These are phyloP conservation scores for Nestor notabilis DNA, from an alignment of 2,113 vertebrate genomes.

Conservation along the genomic window DNA sequence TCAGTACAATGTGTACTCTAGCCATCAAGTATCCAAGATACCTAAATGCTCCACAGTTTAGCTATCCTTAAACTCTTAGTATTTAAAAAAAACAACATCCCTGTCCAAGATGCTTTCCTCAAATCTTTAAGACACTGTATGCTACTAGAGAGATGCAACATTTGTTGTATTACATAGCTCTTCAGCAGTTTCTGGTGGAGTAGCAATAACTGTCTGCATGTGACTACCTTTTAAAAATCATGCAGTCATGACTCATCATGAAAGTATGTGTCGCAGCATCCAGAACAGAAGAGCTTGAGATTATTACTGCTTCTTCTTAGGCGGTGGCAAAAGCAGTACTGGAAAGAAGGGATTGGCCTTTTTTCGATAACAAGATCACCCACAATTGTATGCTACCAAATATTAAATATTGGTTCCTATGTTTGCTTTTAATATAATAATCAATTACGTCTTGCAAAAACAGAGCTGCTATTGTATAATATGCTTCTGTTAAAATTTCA, in stretches of 20 bases:
- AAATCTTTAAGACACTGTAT: background rate
- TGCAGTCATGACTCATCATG: conserved; percentile 43
- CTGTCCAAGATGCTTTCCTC: background rate
- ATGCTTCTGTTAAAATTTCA: background rate
- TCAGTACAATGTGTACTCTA: background rate
- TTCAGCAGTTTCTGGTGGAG: background rate
- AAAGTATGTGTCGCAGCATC: background rate
- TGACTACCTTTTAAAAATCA: conserved; percentile 57
- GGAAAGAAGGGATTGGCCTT: background rate
- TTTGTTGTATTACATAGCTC: background rate
- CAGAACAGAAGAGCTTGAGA: background rate
- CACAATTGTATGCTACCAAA: background rate
- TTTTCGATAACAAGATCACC: background rate
- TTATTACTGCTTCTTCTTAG: background rate
- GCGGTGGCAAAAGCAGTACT: background rate
- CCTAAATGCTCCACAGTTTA: background rate
- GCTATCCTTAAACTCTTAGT: background rate
- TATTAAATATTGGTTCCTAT: background rate
- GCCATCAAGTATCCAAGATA: background rate
- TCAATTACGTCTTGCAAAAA: background rate
- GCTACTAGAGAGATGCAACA: background rate
- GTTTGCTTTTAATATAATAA: background rate
- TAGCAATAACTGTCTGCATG: background rate
- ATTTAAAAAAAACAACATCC: background rate
- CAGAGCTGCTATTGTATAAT: background rate